Evolutionary conservation across 2,888 invertebrate species (phyloP), one percentile per base, ranked within the genome.

Genomic region (Sepioteuthis lessoniana): DNA sequence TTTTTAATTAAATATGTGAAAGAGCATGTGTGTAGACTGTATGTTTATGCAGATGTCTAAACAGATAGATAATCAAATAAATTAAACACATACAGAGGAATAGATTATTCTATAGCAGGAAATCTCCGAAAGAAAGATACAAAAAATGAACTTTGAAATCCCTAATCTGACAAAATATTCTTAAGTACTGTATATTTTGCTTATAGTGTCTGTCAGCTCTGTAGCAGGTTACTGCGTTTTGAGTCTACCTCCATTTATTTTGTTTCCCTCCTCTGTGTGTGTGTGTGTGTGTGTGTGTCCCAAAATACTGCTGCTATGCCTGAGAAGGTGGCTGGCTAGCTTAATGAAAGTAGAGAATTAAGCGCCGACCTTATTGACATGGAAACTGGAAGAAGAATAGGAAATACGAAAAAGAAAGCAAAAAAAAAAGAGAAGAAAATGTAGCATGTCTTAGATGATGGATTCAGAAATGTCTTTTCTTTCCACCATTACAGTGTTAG

Each of bases 161-260:
- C n/a, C 76, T 76, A 76, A 76, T 76, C 76, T 76, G 76, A n/a
- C 76, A 76, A n/a, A 76, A n/a, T 76, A n/a, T 76, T 76, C n/a
- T 35, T 35, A n/a, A n/a, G n/a, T n/a, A 76, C n/a, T 35, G n/a
- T 8, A 76, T 76, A 76, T 35, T 76, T 76, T 76, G 76, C 76
- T 76, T 76, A n/a, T 13, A 76, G 76, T 76, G 76, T 76, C n/a
- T 76, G 76, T 76, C 76, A 35, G n/a, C 76, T n/a, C 76, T 76
- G n/a, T 76, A 76, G n/a, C n/a, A 76, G n/a, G n/a, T 76, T 76
- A 76, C n/a, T 76, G n/a, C 76, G n/a, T 76, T 76, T 76, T n/a
- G 60, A 60, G 76, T 76, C 76, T 76, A 76, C n/a, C 76, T 76
- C 76, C 76, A 76, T 76, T n/a, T 76, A n/a, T 76, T 76, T 76